Evolutionary conservation across 2,888 invertebrate genomes (phyloP).

Genomic region (Deroplatys truncata): DNA sequence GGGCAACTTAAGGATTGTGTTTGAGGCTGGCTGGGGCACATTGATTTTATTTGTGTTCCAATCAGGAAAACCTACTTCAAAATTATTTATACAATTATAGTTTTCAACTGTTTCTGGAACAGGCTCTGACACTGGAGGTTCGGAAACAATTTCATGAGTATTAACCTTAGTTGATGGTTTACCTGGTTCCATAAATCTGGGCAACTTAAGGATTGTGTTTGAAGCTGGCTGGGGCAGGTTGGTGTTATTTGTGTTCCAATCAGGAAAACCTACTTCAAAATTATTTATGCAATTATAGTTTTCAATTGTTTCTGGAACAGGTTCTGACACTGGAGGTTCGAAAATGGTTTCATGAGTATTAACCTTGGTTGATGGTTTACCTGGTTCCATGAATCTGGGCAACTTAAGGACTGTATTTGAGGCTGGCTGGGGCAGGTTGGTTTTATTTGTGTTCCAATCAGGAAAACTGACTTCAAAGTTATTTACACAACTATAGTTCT

Average conservation of each 20-base stretch:
- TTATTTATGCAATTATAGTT: neutral
- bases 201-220: neutral
- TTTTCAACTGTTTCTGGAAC: neutral
- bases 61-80: neutral
- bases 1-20: neutral
- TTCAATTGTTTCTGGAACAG: neutral
- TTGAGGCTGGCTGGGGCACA: neutral
- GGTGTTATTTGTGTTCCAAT: neutral
- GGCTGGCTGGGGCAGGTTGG: too few relatives aligned
- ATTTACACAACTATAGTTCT: too few relatives aligned
- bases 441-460: too few relatives aligned
- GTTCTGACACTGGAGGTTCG: neutral
- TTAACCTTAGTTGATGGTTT: neutral
- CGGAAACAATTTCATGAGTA: neutral
- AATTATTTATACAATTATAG: neutral
- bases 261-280: neutral
- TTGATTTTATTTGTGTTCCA: neutral
- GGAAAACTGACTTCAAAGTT: too few relatives aligned
- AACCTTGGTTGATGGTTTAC: neutral
- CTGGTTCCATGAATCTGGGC: too few relatives aligned
- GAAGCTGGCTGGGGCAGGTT: neutral
- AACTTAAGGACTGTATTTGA: too few relatives aligned
- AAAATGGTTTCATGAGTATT: neutral
- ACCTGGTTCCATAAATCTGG: neutral
- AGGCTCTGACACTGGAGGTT: neutral